Percentiles rank a stretch among this genome's conserved stretches.
Evolutionary conservation across 1,140 invertebrate species (phyloP).

Genomic region (Drosophila kohkoa): DNA sequence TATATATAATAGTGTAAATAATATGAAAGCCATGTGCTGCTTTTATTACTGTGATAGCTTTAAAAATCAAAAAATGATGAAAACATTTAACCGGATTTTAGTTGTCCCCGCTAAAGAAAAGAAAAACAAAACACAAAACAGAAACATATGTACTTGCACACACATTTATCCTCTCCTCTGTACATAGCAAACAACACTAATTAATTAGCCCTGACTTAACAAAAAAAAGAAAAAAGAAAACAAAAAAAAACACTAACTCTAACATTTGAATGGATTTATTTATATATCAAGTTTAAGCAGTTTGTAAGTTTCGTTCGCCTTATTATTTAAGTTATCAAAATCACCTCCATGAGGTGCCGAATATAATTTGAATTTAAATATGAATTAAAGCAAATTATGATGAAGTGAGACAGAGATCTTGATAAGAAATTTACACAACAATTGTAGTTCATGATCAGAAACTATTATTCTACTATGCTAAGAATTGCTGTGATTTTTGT

Average conservation of each 20-base stretch:
- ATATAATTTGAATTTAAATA: conserved; percentile 61
- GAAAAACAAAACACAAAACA: not conserved
- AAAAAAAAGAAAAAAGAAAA: conserved; percentile 11
- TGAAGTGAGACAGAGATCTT: conserved; percentile 3
- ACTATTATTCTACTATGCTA: conserved; percentile 39
- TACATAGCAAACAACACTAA: conserved; percentile 40
- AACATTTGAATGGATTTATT: conserved; percentile 55
- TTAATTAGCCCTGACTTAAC: conserved; percentile 25
- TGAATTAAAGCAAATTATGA: conserved; percentile 60
- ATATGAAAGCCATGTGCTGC: conserved; percentile 54
- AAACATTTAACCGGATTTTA: conserved; percentile 43
- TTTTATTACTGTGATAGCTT: conserved; percentile 71
- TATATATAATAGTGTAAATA: conserved; percentile 50
- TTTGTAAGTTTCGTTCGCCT: conserved; percentile 49
- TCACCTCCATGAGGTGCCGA: conserved; percentile 57
- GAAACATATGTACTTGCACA: conserved; percentile 3
- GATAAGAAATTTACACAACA: conserved; percentile 58
- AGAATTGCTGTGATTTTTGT: conserved; percentile 69
- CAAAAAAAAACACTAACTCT: conserved; percentile 7
- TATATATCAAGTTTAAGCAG: conserved; percentile 62
- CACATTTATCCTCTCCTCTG: conserved; percentile 36
- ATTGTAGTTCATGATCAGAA: conserved; percentile 47
- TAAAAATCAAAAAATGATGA: conserved; percentile 35
- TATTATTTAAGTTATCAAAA: conserved; percentile 35
- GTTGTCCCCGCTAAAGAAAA: conserved; percentile 10